Evolutionary conservation across 2,797 vertebrate species (phyloP), one percentile per base, ranked within the genome.

Genomic region (Rhinophrynus dorsalis): DNA sequence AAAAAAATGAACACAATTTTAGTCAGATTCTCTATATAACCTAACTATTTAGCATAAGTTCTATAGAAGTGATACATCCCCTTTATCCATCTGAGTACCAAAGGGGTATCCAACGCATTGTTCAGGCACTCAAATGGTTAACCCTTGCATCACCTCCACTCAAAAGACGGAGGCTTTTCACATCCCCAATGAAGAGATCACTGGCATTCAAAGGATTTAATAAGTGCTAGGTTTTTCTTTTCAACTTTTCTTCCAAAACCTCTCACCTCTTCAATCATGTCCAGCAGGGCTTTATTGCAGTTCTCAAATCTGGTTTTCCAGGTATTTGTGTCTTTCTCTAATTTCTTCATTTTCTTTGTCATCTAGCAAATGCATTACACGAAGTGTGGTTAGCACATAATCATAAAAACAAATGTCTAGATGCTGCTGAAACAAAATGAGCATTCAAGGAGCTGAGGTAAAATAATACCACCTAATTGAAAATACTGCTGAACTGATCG

Each of bases 301-400:
- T 89, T 96, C 83, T 99, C 97, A 79, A 98, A 99, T 40, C 95
- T 90, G 3, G 89, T 86, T 88, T 92, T 98, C 97, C 97, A 99
- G 0, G 92, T 85, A 74, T 83, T 89, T 0, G 95, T 96, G 78
- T 99, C 97, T 68, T 94, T 96, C 65, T 99, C 97, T 82, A 98
- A 56, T 62, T 93, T 96, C 83, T 94, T 96, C 93, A 99, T 98
- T 85, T 97, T 99, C 54, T 92, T 94, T 20, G 94, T 92, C 90
- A 98, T 99, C 97, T 99, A 15, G 2, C 75, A 75, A 81, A 83
- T 11, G 23, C 3, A 73, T 24, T 56, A 59, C 27, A 38, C 23
- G 52, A 54, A 44, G 50, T 64, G 12, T 44, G 35, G 62, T 66
- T 59, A 73, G 32, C 44, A 35, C 30, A 64, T 50, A 58, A 33